Evolutionary conservation across 2,797 vertebrate genomes (phyloP), one percentile per base, ranked within the genome.

Genomic region (Telmatherina bonti): DNA sequence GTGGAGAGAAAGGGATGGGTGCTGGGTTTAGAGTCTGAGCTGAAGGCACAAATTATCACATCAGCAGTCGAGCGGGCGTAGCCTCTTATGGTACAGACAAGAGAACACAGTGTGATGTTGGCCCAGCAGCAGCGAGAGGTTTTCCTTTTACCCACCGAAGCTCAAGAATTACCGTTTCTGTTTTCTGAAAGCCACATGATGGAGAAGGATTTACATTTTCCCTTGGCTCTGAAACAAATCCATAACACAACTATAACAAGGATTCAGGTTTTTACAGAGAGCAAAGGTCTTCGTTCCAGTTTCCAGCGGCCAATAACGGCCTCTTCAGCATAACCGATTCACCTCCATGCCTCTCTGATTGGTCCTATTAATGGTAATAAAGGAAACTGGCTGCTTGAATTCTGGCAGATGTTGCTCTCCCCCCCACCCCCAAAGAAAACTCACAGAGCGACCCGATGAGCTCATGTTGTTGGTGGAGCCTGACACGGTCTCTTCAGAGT

Each of bases 1-100:
- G 88, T 53, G 65, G 64, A 76, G 69, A 30, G 66, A 22, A 74
- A 66, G 78, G 55, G 71, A 65, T 47, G 81, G 78, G 15, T 70
- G 68, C 72, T 66, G 70, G 79, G 79, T 76, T 77, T 76, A 77
- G 75, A 83, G 76, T 76, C 64, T 35, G 77, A 89, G 74, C 83
- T 88, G 82, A 92, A 92, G 87, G 85, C 85, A 88, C 76, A 82
- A 92, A 93, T 94, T 90, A 92, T 94, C 91, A 92, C 90, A 89
- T 93, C 91, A 92, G 86, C 53, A 69, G 65, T 76, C 79, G 69
- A 79, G 76, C 69, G 85, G 92, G 90, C 59, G 89, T 89, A 84
- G 43, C 43, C 56, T 86, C 73, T 47, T 79, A 75, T 75, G 64
- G 79, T 76, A 66, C 20, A 55, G 69, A 65, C 60, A 58, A 41